Base-by-base conservation (phyloP, 30 jellyfish, hydroid and myxozoan species). In the Haliclystus octoradiatus region DNA sequence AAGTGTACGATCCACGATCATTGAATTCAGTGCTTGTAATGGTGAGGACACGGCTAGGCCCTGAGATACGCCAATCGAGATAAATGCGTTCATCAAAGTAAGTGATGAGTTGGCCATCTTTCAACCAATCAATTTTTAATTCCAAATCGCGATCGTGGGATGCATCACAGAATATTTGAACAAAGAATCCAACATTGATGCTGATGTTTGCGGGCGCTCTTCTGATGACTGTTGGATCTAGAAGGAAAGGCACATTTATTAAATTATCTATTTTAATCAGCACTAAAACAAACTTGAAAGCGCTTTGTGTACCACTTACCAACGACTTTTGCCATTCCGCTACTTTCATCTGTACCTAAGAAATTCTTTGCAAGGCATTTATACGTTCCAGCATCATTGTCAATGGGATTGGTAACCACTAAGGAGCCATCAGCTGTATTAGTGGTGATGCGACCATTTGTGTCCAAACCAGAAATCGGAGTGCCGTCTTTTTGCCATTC, bases 71-170 rank as follows among this genome's bases (percentile, higher is more conserved):
- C 66, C 66, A 49, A 28, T 88, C 97, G 31, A 88, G 84, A 69
- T 50, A 68, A 71, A 88, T 60, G 27, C 97, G 93, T 27, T 71
- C 72, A 32, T 75, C 80, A 50, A 88, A 88, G 50, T 73, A 46
- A 27, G 93, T 77, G 74, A 88, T 88, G 12, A 69, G 65, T 28
- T 73, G 87, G 5, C 97, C 97, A 33, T 84, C 97, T 67, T 88
- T 88, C 62, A 65, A 78, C 97, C 97, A 88, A 23, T 88, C 95
- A 62, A 88, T 81, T 7, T 92, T 80, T 32, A 88, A 80, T 65
- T 88, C 95, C 62, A 88, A 80, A 25, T 63, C 66, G 32, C 77
- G 77, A 52, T 88, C 97, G 72, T 91, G 79, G 2, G 84, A 31
- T 0, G 94, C 94, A 71, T 91, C 88, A 78, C 97, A 88, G 34